Base-by-base conservation (phyloP, 2,113 vertebrate genomes). In the Osmerus eperlanus region DNA sequence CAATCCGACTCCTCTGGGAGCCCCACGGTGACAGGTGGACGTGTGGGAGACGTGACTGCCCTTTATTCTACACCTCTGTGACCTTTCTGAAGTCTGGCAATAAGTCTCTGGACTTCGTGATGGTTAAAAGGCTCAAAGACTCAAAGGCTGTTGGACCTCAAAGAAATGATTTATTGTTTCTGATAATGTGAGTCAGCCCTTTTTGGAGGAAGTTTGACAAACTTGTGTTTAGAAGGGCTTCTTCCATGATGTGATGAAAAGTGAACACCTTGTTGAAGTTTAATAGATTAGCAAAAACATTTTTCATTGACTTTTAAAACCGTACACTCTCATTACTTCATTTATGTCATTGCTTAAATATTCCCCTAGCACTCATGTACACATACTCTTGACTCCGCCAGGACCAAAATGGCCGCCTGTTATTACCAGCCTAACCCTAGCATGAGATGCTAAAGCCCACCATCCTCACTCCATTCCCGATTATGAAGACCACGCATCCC, bases 61-160 rank as follows among this genome's bases (percentile, higher is more conserved):
- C 65, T 71, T 56, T 23, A 55, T 47, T 76, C 28, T 16, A 79
- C 82, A 15, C 80, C 76, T 76, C 63, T 66, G 67, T 88, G 85
- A 90, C 86, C 84, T 90, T 89, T 89, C 78, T 77, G 75, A 81
- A 76, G 78, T 84, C 75, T 82, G 56, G 75, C 71, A 82, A 76
- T 73, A 70, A 62, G 64, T 78, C 78, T 73, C 21, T 47, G 71
- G 72, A 74, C 74, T 74, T 74, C 36, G 21, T 78, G 47, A 28
- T 41, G 61, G 68, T 51, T 68, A 65, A 72, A 71, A 65, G 28
- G 14, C 23, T 11, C 19, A 19, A 71, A 65, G 28, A 6, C 23
- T 11, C 19, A 19, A 60, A 60, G 58, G 19, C 21, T 60, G 58
- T 60, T 62, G 60, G 41, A 47, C 41, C 41, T 47, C 41, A 47